Evolutionary conservation across 2,113 vertebrate species (phyloP), one percentile per base, ranked within the genome.

Genomic region (Ophthalmolycus amberensis): DNA sequence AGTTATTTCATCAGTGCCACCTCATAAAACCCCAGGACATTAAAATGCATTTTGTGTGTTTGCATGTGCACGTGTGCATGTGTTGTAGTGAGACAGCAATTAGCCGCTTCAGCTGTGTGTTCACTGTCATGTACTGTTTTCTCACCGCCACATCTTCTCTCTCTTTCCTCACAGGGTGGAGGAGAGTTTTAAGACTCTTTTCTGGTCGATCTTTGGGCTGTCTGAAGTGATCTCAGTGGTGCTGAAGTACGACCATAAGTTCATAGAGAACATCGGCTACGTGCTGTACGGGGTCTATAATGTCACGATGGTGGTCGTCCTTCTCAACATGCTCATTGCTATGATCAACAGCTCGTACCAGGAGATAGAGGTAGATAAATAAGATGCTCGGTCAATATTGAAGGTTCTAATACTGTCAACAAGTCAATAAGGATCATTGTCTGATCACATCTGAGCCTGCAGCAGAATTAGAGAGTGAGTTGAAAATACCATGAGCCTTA

Each of bases 261-360:
- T 99, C 94, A 99, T 99, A 37, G 98, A 99, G 95, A 99, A 99
- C 93, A 99, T 98, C 0, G 98, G 98, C 89, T 99, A 99, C 0
- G 97, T 99, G 66, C 95, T 99, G 80, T 99, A 99, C 0, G 98
- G 98, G 5, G 97, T 99, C 70, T 99, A 99, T 77, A 99, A 99
- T 0, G 98, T 99, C 90, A 99, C 97, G 16, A 99, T 99, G 98
- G 98, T 99, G 93, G 98, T 99, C 3, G 98, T 99, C 60, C 96
- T 99, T 25, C 97, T 99, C 84, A 99, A 99, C 86, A 99, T 99
- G 98, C 93, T 99, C 25, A 99, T 99, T 86, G 98, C 98, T 89
- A 99, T 99, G 98, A 99, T 99, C 94, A 99, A 99, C 96, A 99
- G 95, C 95, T 99, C 98, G 6, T 99, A 99, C 90, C 98, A 99